Conservation (phyloP, 2,797 vertebrate species). For the Gymnopithys bicolor region DNA sequence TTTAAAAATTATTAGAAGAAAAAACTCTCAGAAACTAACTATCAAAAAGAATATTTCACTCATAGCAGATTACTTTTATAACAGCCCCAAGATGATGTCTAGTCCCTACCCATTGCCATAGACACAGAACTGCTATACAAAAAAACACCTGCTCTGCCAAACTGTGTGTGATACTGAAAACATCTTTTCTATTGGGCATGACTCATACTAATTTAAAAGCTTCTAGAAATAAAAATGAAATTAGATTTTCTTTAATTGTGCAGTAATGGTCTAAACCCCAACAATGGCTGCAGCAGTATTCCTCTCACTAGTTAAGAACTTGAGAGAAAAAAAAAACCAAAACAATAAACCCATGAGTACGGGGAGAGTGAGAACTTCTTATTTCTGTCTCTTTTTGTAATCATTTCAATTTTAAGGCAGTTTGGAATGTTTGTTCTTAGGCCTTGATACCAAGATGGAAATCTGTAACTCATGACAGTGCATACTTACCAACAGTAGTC, state of each 20-base stretch:
- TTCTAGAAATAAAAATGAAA: neutral
- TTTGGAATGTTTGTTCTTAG: neutral
- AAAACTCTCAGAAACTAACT: neutral
- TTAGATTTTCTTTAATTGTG: neutral
- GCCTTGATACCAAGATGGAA: neutral
- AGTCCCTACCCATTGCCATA: neutral
- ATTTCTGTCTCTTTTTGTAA: neutral
- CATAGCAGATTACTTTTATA: neutral
- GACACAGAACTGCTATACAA: neutral
- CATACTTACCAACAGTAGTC: conserved; percentile 65
- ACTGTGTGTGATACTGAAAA: neutral
- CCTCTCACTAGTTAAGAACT: neutral
- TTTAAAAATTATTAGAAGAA: neutral
- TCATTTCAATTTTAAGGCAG: neutral
- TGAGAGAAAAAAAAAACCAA: neutral
- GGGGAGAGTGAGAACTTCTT: neutral
- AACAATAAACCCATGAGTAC: neutral
- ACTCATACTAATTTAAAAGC: neutral
- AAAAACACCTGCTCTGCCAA: neutral
- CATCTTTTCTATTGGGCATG: neutral
- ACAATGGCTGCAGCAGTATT: neutral
- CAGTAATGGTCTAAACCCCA: neutral
- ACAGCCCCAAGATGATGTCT: neutral
- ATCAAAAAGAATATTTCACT: neutral
- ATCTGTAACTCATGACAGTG: neutral